Base-by-base conservation (phyloP, 2,888 invertebrate genomes). In the Limulus polyphemus region DNA sequence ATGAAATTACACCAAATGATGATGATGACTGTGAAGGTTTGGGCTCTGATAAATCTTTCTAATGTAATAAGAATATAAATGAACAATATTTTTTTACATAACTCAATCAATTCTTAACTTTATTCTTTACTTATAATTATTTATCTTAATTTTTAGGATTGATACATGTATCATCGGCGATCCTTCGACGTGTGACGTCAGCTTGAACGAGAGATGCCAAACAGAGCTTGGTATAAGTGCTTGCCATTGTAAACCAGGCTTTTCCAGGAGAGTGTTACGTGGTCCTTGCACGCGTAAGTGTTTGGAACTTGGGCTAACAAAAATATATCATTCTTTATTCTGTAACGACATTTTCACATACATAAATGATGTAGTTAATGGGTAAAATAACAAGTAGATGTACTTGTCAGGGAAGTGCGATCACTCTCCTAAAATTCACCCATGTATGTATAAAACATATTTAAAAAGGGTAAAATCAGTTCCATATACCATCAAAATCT, bases 111-210 rank as follows among this genome's bases (percentile, higher is more conserved):
- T 47, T 57, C 49, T 48, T 55, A 13, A 48, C 13, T 11, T 32
- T 49, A 11, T 58, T 48, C 14, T 17, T 16, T 61, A n/a, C 14
- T 61, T 46, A 32, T 47, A 46, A 55, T 32, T 52, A 12, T 46
- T 65, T 17, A 61, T 67, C 55, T 69, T 68, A n/a, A 68, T 71
- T 17, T 71, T 68, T 73, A 74, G 92, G 69, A 93, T 93, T 65
- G 93, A 93, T 74, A 93, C 93, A 0, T 93, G 93, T 72, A 92
- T 93, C 17, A 92, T 93, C 0, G 93, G 92, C 0, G 92, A 93
- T 70, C 89, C 90, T 70, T 86, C 88, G 0, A 92, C 93, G 0
- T 93, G 93, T 70, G 91, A 92, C 72, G 83, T 84, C 61, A 86
- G 88, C 0, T 88, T 91, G 73, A 87, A 90, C 72, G 93, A 93